Evolutionary conservation across 2,113 vertebrate species (phyloP), one percentile per base, ranked within the genome.

Genomic region (Pelusios castaneus): DNA sequence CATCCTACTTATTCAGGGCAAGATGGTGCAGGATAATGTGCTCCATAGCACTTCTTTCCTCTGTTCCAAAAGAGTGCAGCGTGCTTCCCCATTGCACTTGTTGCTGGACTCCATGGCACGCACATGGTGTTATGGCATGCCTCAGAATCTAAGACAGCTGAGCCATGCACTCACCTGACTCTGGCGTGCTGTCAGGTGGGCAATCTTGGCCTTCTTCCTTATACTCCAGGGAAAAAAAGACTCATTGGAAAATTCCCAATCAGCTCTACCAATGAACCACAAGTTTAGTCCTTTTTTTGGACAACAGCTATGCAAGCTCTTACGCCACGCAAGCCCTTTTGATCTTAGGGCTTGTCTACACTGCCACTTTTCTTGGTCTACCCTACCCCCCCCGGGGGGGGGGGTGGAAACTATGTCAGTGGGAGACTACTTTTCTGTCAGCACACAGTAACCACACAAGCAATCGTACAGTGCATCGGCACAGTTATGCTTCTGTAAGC

Each of bases 241-340:
- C 31, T 60, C 29, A 6, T 31, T 60, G 31, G 58, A 60, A 67
- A 67, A 67, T 67, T 67, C 60, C 16, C 34, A 67, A 21, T 8
- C 31, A 92, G 63, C 56, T 81, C 75, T 51, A 49, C 56, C n/a
- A 22, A 91, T 49, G 4, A 14, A 47, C 11, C 76, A 8, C 24
- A 58, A 4, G 34, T 80, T 76, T 43, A 3, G 58, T 82, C 21
- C 85, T 4, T 17, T 10, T 31, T 92, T 67, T 67, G 54, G 80
- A 92, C 10, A 2, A 82, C 60, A 85, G 24, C 21, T 80, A 47
- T 47, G 47, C 47, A 6, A n/a, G n/a, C 82, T 80, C 12, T 47
- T 12, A 31, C 34, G 2, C 6, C 17, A 7, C 4, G 2, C 9
- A 6, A 43, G 34, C 29, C 4, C 27, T 31, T 6, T 27, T 31